Evolutionary conservation across 2,113 vertebrate genomes (phyloP).

Genomic region (Myanophis thanlyinensis): DNA sequence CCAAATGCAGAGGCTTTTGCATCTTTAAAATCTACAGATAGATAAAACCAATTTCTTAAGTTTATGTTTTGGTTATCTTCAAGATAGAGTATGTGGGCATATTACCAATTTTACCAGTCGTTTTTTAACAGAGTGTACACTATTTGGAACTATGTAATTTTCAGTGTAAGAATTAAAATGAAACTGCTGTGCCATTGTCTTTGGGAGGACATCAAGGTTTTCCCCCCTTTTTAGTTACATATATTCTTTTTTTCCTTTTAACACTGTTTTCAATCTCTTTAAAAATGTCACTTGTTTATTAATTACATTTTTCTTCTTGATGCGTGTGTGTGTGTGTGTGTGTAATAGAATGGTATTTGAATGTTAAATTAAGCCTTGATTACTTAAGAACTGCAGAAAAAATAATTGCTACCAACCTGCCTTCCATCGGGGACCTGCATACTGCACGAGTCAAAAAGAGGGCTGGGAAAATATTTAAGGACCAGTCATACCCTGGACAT

Average conservation of each 20-base stretch:
- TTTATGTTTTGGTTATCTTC: background rate
- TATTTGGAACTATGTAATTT: background rate
- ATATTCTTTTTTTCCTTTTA: background rate
- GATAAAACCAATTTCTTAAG: background rate
- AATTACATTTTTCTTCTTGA: background rate
- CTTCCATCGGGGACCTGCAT: no score
- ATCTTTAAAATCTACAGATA: background rate
- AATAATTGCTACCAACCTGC: no score
- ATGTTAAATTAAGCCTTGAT: no score
- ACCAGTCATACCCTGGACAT: no score
- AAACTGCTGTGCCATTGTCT: background rate
- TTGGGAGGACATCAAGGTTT: background rate
- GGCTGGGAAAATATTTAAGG: no score
- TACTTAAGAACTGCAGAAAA: no score
- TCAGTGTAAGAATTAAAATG: background rate
- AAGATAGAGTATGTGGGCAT: background rate
- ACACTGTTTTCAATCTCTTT: background rate
- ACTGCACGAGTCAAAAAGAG: no score
- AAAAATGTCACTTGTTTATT: background rate
- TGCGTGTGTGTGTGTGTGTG: no score
- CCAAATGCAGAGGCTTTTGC: background rate
- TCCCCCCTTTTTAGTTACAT: background rate
- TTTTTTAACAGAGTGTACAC: background rate
- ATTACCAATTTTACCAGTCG: background rate
- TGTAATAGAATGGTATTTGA: no score